Conservation (phyloP, 2,113 vertebrate genomes). For the Paratilapia polleni region DNA sequence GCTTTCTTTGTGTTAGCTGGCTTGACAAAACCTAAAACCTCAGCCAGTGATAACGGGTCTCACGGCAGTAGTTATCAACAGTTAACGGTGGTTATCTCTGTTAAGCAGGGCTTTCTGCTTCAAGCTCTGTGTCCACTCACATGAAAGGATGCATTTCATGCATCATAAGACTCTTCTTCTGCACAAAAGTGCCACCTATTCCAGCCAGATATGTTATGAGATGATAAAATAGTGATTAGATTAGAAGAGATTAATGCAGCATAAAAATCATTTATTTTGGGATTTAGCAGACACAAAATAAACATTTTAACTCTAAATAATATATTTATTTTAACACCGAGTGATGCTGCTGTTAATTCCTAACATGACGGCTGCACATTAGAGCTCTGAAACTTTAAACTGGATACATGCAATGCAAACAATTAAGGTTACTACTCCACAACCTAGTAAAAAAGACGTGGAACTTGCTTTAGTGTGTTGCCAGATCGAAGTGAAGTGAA, state of each 20-base stretch:
- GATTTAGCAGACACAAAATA: not conserved
- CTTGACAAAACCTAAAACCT: not conserved
- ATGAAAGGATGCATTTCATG: not conserved
- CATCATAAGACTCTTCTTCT: not conserved
- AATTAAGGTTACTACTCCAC: not conserved
- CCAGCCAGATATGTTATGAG: not conserved
- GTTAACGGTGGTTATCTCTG: not conserved
- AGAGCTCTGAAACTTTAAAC: not conserved
- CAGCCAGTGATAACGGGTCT: not conserved
- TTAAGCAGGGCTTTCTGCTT: not conserved
- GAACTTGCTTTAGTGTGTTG: not conserved
- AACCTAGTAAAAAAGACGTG: not conserved
- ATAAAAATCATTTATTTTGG: not conserved
- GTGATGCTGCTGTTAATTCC: not conserved
- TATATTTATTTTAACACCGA: not conserved
- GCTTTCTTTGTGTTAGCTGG: not conserved
- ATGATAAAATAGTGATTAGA: not conserved
- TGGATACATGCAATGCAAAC: not conserved
- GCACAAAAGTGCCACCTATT: not conserved
- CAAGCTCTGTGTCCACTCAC: not conserved
- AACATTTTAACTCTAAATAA: not conserved
- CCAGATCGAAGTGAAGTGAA: not conserved
- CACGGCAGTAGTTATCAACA: not conserved
- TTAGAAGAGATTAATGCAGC: not conserved
- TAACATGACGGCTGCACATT: not conserved